Conservation (phyloP, 1,140 invertebrate species). For the Camponotus floridanus region DNA sequence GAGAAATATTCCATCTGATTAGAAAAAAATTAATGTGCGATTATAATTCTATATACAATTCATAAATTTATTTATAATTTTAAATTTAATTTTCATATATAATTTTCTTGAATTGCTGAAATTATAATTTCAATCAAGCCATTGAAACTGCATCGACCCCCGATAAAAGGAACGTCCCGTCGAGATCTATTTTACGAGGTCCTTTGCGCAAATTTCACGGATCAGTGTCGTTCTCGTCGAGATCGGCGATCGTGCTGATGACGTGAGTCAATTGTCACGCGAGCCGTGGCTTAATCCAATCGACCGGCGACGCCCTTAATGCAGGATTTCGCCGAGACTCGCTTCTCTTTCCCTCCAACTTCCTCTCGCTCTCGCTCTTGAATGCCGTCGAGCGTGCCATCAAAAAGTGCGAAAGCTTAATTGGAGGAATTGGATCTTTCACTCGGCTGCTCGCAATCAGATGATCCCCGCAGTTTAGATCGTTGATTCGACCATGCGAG, state of each 20-base stretch:
- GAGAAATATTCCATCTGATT: neutral
- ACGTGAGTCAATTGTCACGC: slow-evolving; percentile 83
- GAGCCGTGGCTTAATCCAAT: slow-evolving; percentile 83
- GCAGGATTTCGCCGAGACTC: slow-evolving; percentile 71
- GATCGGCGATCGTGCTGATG: slow-evolving; percentile 78
- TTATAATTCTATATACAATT: neutral
- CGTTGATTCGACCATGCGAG: slow-evolving; percentile 63
- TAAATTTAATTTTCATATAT: neutral
- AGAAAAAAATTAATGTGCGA: neutral
- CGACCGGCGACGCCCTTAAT: slow-evolving; percentile 79
- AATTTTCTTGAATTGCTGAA: neutral
- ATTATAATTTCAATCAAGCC: neutral
- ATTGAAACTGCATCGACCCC: neutral
- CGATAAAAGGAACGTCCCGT: slow-evolving; percentile 19
- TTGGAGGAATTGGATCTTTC: slow-evolving; percentile 83
- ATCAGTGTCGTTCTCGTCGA: slow-evolving; percentile 65
- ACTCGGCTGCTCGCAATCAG: slow-evolving; percentile 83
- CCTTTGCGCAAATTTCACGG: slow-evolving; percentile 64
- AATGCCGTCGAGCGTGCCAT: slow-evolving; percentile 76
- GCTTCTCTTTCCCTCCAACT: neutral
- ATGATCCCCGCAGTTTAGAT: slow-evolving; percentile 79
- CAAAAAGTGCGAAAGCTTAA: slow-evolving; percentile 86
- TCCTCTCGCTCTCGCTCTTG: neutral
- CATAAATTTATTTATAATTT: neutral
- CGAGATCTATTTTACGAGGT: neutral